Percentiles rank a stretch among this genome's conserved stretches.
These are phyloP conservation scores for Ataeniobius toweri DNA, from an alignment of 2,797 vertebrate genomes.

Conservation along the genomic window DNA sequence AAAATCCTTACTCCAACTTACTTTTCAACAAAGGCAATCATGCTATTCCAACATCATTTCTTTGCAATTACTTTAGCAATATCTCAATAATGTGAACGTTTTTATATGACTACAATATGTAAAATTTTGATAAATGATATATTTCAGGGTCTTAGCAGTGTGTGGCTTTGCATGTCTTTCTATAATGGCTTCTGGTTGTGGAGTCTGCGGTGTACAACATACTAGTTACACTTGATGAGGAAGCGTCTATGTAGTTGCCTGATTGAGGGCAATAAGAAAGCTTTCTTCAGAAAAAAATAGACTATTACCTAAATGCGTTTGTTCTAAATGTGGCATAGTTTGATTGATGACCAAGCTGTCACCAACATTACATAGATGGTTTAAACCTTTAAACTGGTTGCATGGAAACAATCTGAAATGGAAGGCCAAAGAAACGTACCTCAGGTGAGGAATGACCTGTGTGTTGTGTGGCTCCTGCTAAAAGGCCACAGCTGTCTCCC, in stretches of 20 bases:
- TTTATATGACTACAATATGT: no score
- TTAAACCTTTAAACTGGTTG: constrained; percentile 54
- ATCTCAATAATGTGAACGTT: no score
- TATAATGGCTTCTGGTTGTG: no score
- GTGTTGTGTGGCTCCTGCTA: constrained; percentile 62
- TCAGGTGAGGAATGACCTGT: constrained; percentile 78
- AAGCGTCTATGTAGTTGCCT: background rate
- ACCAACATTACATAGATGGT: constrained; percentile 5
- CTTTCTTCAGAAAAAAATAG: background rate
- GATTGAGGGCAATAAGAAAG: background rate
- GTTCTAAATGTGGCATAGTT: background rate
- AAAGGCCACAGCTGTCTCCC: constrained; percentile 76
- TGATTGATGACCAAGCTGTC: background rate
- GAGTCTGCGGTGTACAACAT: background rate
- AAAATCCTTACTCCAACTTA: no score
- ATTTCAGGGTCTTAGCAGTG: background rate
- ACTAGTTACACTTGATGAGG: background rate
- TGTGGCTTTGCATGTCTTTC: background rate
- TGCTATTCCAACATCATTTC: no score
- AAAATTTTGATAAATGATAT: no score
- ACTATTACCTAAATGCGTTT: background rate
- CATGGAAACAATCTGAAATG: constrained; percentile 74
- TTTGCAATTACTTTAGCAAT: no score
- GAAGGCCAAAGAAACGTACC: constrained; percentile 69
- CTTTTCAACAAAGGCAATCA: no score